Evolutionary conservation across 1,140 invertebrate genomes (phyloP), one percentile per base, ranked within the genome.

Genomic region (Eupeodes corollae): DNA sequence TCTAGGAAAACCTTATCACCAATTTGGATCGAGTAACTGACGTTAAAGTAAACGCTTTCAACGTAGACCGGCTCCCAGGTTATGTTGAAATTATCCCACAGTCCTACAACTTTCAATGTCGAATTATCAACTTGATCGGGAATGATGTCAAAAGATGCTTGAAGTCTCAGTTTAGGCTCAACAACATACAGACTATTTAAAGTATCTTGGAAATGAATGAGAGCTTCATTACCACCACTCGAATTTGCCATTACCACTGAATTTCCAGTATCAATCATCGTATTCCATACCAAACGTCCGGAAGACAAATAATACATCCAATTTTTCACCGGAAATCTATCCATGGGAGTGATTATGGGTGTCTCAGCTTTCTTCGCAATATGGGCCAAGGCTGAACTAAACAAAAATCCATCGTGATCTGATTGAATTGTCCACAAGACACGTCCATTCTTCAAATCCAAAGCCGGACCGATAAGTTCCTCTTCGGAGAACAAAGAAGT

Each of bases 371-470:
- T 16, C 19, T 41, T 14, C 14, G 14, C 5, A 19, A 14, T 19
- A 19, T 19, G 11, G 18, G 16, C 1, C 50, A 11, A 1, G 53
- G 37, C 2, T 48, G 46, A 42, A 57, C 58, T 0, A 63, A 41
- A 8, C 43, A 45, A 21, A 60, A 8, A 0, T 26, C 81, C 80
- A 12, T 84, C 79, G 12, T 84, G 79, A 48, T 79, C 79, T 46
- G 83, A 84, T 48, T 82, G 67, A 0, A 88, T 80, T 18, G 88
- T 78, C 85, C 86, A 91, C 59, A 86, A 91, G 2, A 91, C 67
- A 45, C 76, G 74, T 56, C 80, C 76, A 46, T 79, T 75, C 52
- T 84, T 76, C 1, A 83, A 72, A 59, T 93, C 88, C 39, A 91
- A 64, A 0, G 87, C 85, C 19, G 94, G 70, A 6, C 88, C 86